Evolutionary conservation across 2,113 vertebrate genomes (phyloP), one percentile per base, ranked within the genome.

Genomic region (Pitta sordida): DNA sequence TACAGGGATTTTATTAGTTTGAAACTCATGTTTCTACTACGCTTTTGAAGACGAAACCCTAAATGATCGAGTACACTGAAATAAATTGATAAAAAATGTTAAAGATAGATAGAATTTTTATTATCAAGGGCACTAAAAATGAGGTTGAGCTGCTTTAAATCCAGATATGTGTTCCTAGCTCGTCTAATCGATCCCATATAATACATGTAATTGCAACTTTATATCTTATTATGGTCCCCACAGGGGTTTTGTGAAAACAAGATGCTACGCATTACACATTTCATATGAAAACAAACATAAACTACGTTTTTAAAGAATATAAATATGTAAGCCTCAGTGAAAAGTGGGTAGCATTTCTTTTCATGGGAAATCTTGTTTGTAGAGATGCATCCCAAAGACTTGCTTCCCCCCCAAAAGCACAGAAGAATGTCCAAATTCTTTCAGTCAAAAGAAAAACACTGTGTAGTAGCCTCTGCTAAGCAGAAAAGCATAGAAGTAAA

Each of bases 71-170:
- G 56, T 74, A 18, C 16, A 27, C 46, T 24, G 70, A 95, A 95
- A 91, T 91, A 78, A 79, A 65, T 88, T 80, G 71, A 85, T 90
- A 46, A 95, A 83, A 95, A 85, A 73, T 62, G 39, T 18, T 87
- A 87, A 86, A 85, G 16, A 88, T 55, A 80, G 60, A 51, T 13
- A 90, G 70, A 90, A 85, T 85, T 77, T 80, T 76, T 80, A 77
- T 89, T 83, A 93, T 91, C 70, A 94, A 88, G 37, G 75, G 44
- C 83, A 92, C 89, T 93, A 44, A 59, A 88, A 87, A 91, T 53
- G 43, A 91, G 73, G 84, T 64, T 94, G 92, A 94, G 81, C 88
- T 96, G 81, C 69, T 97, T 97, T 96, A 97, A 92, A 97, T 97
- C 92, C 96, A 95, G 94, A 89, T 94, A 93, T 52, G 79, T 93